Evolutionary conservation across 2,888 invertebrate species (phyloP).

Genomic region (Tyria jacobaeae): DNA sequence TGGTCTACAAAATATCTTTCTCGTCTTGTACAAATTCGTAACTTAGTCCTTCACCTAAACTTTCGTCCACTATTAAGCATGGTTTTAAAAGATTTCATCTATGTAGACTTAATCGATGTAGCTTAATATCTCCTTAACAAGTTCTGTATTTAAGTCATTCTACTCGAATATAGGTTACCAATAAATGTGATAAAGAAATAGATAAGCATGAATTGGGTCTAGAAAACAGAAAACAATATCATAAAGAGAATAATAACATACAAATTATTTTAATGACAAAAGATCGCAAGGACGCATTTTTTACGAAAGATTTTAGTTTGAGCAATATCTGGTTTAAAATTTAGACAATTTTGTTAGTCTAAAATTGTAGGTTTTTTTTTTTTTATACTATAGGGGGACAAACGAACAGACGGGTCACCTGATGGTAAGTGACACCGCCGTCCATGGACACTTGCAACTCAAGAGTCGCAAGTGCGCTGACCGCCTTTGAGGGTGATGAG

Average conservation of each 20-base stretch:
- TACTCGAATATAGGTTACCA: conserved; percentile 30
- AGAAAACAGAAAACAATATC: background rate
- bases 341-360: background rate
- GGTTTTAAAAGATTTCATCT: background rate
- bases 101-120: conserved; percentile 30
- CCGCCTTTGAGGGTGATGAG: too few relatives aligned
- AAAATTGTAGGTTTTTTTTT: background rate
- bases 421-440: too few relatives aligned
- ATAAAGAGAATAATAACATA: background rate
- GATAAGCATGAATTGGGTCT: background rate
- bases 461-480: too few relatives aligned
- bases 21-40: conserved; percentile 16
- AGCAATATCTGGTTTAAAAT: background rate
- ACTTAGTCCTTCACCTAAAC: conserved; percentile 15
- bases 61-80: conserved; percentile 30
- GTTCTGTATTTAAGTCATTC: too few relatives aligned
- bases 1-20: background rate
- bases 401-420: too few relatives aligned
- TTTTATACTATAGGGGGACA: too few relatives aligned
- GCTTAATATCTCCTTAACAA: conserved; percentile 30
- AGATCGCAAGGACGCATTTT: background rate
- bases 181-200: conserved; percentile 19
- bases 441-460: too few relatives aligned
- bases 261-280: background rate
- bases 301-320: background rate